These are phyloP conservation scores for Meloe dianella DNA, from an alignment of 2,888 invertebrate genomes.

Conservation along the genomic window DNA sequence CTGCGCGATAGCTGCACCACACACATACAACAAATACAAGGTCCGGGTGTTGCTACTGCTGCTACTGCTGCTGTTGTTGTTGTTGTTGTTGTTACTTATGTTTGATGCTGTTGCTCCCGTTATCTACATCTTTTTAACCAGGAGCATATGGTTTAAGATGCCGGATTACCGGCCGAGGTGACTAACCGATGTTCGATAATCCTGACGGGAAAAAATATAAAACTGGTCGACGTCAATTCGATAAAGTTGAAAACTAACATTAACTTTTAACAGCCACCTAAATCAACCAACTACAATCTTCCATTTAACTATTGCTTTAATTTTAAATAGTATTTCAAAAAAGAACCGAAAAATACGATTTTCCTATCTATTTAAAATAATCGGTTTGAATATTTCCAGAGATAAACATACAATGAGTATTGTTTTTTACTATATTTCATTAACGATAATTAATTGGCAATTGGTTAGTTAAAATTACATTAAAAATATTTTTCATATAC, in stretches of 20 bases:
- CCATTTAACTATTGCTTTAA: not conserved
- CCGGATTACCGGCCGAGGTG: conserved; percentile 49
- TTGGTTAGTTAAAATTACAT: no score
- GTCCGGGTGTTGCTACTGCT: conserved; percentile 13
- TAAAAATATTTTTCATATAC: no score
- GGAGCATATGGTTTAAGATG: conserved; percentile 50
- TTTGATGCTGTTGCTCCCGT: conserved; percentile 20
- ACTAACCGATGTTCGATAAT: conserved; percentile 47
- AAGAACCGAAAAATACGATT: no score
- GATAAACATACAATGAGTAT: no score
- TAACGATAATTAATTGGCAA: no score
- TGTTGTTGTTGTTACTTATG: no score
- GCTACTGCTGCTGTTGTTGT: not conserved
- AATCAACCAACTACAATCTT: not conserved
- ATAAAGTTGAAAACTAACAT: conserved; percentile 1
- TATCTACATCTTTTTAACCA: conserved; percentile 31
- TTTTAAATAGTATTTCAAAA: not conserved
- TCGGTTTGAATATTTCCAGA: no score
- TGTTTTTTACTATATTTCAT: no score
- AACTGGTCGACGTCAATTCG: not conserved
- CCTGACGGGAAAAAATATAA: not conserved
- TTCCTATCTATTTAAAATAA: no score
- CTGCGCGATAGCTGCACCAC: conserved; percentile 28
- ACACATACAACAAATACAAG: conserved; percentile 2
- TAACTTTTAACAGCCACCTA: not conserved